These are phyloP conservation scores for Denticeps clupeoides DNA, from an alignment of 2,797 vertebrate species.

Conservation along the genomic window DNA sequence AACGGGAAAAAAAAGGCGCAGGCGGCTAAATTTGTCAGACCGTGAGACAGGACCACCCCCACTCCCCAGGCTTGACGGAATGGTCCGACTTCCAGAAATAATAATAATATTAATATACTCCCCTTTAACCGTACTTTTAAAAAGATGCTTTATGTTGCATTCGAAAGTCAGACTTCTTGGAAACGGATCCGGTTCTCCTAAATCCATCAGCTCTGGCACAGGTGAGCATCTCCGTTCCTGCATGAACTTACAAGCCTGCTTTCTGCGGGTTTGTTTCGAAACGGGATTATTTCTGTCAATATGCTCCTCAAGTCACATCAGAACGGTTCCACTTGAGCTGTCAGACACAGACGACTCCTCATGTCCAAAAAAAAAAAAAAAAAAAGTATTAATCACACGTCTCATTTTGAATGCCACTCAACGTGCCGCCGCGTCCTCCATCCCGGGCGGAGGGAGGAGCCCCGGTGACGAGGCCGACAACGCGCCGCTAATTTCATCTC, in stretches of 20 bases:
- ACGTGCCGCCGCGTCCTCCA: constrained; percentile 12
- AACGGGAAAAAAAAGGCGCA: too few species aligned
- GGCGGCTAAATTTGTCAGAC: too few species aligned
- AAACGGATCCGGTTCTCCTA: not conserved
- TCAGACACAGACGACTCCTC: not conserved
- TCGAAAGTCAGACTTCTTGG: too few species aligned
- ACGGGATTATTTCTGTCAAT: not conserved
- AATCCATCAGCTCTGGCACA: not conserved
- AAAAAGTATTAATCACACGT: not conserved
- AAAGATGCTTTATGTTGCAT: too few species aligned
- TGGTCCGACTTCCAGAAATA: too few species aligned
- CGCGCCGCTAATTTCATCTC: constrained; percentile 45
- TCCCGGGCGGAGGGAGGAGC: constrained; percentile 24
- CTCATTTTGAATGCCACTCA: constrained; percentile 10
- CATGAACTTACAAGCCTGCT: constrained; percentile 1
- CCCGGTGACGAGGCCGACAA: constrained; percentile 41
- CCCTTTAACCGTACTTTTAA: too few species aligned
- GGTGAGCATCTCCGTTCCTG: not conserved
- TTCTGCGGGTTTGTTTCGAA: constrained; percentile 1
- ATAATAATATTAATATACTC: too few species aligned
- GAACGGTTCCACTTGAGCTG: not conserved
- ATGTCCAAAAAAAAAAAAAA: too few species aligned
- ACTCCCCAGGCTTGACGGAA: too few species aligned
- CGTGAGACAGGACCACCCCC: too few species aligned
- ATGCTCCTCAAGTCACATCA: not conserved